phyloP scores from a whole-genome alignment of 1,140 invertebrate species.

The Bombus sibiricus region DNA sequence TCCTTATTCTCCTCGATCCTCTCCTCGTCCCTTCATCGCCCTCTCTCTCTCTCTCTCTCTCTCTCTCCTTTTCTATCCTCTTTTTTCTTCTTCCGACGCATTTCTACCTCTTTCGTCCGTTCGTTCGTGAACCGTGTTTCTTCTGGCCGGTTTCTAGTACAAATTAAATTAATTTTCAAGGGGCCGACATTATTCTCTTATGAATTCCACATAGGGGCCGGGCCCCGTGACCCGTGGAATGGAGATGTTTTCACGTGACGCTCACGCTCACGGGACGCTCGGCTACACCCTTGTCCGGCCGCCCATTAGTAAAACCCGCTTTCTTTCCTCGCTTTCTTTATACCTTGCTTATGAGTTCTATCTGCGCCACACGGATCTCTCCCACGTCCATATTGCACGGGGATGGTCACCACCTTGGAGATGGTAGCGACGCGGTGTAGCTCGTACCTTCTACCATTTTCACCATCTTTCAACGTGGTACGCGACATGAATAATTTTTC shows the following conservation, averaged over 20 bases:
- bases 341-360: slow-evolving; percentile 37
- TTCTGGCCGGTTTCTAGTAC: slow-evolving; percentile 59
- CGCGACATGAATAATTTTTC: no score
- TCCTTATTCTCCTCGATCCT: background rate
- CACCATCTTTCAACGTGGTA: fast-evolving
- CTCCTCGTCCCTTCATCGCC: background rate
- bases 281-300: slow-evolving; percentile 23
- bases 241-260: slow-evolving; percentile 70
- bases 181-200: slow-evolving; percentile 71
- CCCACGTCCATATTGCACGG: no score
- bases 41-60: background rate
- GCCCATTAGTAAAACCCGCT: slow-evolving; percentile 57
- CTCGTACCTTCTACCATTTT: background rate
- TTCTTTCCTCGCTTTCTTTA: slow-evolving; percentile 52
- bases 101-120: background rate
- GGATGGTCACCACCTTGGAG: background rate
- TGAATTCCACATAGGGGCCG: slow-evolving; percentile 66
- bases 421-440: background rate
- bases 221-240: slow-evolving; percentile 56
- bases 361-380: slow-evolving; percentile 13
- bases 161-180: slow-evolving; percentile 77
- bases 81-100: background rate
- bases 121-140: slow-evolving; percentile 18
- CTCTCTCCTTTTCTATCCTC: background rate
- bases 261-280: slow-evolving; percentile 13